These are phyloP conservation scores for Monodelphis domestica DNA, from an alignment of 2,797 vertebrate genomes.

Conservation along the genomic window DNA sequence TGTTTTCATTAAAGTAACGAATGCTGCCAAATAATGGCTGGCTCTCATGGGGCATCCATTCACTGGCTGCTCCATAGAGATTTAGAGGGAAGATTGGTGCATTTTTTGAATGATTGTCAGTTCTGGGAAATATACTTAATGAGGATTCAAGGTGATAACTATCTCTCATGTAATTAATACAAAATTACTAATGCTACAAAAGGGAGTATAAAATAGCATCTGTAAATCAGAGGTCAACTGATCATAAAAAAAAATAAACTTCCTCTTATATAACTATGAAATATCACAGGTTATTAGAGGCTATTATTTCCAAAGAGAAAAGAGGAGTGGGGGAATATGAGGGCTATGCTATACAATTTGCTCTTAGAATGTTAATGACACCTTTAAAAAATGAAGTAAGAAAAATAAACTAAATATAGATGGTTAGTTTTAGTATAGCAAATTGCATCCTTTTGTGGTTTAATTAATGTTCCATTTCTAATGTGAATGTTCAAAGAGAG, in stretches of 20 bases:
- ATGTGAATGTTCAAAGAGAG: neutral
- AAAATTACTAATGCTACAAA: neutral
- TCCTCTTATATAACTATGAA: conserved; percentile 19
- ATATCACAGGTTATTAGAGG: neutral
- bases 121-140: neutral
- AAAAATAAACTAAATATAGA: neutral
- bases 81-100: neutral
- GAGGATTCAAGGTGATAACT: neutral
- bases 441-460: neutral
- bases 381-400: neutral
- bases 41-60: conserved; percentile 42
- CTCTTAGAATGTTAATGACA: neutral
- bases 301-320: neutral
- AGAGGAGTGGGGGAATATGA: neutral
- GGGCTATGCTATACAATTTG: neutral
- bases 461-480: neutral
- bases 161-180: neutral
- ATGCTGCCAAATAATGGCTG: conserved; percentile 48
- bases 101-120: neutral
- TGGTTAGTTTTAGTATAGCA: neutral
- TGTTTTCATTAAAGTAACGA: conserved; percentile 67
- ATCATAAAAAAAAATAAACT: conserved; percentile 1
- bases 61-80: conserved; percentile 6
- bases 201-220: neutral
- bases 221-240: neutral